Percentiles rank a stretch among this genome's conserved stretches.
phyloP scores from a whole-genome alignment of 2,888 invertebrate species.

The Bursaphelenchus okinawaensis region DNA sequence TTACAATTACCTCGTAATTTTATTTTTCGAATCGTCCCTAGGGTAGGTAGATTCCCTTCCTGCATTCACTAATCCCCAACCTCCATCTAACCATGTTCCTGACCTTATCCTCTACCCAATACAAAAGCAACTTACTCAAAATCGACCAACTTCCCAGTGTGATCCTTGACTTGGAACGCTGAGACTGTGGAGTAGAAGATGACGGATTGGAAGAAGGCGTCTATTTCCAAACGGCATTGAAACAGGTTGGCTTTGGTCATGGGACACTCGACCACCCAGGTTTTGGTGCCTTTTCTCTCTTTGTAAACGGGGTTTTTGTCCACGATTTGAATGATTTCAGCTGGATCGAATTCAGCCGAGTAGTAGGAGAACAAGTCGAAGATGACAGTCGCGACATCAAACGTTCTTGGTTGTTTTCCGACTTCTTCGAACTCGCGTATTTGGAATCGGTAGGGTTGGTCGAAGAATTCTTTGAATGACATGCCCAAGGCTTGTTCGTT shows the following conservation, averaged over 20 bases:
- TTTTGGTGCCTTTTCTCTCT: not conserved
- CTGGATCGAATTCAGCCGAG: not conserved
- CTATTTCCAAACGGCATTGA: not conserved
- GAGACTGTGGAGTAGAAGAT: not conserved
- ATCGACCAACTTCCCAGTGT: too few relatives aligned
- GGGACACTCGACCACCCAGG: conserved; percentile 1
- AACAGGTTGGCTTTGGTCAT: not conserved
- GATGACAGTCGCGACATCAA: not conserved
- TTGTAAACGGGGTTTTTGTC: not conserved
- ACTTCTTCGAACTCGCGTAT: too few relatives aligned
- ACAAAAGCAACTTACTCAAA: too few relatives aligned
- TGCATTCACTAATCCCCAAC: too few relatives aligned
- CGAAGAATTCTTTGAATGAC: not conserved
- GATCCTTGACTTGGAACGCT: not conserved
- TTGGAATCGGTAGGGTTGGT: not conserved
- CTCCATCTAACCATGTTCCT: too few relatives aligned
- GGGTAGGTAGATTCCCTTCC: too few relatives aligned
- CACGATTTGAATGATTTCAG: not conserved
- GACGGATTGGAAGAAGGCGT: not conserved
- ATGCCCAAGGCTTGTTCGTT: not conserved
- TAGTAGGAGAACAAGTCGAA: not conserved
- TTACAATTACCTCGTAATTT: too few relatives aligned
- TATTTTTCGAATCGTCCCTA: too few relatives aligned
- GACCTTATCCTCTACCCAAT: too few relatives aligned
- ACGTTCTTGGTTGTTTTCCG: not conserved